Conservation (phyloP, 2,797 vertebrate species). For the Mormyrops attenuatus region DNA sequence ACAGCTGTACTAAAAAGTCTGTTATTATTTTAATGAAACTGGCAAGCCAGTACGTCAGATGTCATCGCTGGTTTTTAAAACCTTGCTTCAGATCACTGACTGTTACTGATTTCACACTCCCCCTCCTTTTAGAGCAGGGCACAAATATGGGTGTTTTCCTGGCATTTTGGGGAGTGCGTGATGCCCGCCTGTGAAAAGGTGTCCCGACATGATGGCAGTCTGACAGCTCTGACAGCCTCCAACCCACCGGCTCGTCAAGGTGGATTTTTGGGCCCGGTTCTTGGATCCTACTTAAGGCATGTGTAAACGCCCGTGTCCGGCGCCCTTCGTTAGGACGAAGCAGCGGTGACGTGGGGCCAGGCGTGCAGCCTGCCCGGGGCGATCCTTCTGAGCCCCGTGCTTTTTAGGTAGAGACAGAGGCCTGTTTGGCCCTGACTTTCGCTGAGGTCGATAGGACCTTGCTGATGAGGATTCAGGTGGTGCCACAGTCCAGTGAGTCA, state of each 20-base stretch:
- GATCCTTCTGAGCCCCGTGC: not conserved
- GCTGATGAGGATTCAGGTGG: not conserved
- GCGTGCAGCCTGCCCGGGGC: not conserved
- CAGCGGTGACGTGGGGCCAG: not conserved
- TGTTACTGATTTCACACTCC: not conserved
- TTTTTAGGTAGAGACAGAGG: not conserved
- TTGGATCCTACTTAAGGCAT: not conserved
- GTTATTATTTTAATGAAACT: not conserved
- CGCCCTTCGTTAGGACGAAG: not conserved
- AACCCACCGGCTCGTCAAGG: not conserved
- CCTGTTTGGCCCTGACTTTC: not conserved
- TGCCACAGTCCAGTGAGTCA: conserved; percentile 3
- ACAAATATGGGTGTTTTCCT: not conserved
- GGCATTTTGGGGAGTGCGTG: not conserved
- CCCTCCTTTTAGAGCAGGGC: not conserved
- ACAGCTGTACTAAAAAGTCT: not conserved
- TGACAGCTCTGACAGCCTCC: conserved; percentile 19
- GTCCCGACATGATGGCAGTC: not conserved
- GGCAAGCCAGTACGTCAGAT: not conserved
- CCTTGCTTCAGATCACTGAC: not conserved
- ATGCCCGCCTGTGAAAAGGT: not conserved
- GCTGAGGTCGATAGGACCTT: not conserved
- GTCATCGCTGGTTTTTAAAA: not conserved
- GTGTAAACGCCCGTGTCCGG: not conserved
- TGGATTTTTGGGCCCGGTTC: not conserved